phyloP scores from a whole-genome alignment of 92 coral and sea anemone genomes.

The Plumapathes pennacea region DNA sequence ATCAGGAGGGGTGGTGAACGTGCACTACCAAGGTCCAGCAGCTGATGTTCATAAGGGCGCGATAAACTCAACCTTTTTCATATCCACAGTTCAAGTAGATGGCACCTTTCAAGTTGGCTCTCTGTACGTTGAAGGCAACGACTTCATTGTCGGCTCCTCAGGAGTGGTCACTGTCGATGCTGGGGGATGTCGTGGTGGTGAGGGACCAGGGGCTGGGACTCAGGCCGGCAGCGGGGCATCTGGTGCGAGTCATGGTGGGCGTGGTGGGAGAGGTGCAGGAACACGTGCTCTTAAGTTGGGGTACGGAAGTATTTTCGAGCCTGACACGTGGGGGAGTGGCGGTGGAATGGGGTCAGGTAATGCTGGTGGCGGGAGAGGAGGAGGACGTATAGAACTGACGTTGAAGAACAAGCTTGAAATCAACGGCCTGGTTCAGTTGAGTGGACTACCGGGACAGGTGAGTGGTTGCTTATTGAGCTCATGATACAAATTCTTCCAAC shows the following conservation, averaged over 20 bases:
- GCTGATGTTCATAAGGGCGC: conserved; percentile 57
- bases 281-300: conserved; percentile 45
- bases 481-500: no score
- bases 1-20: conserved; percentile 50
- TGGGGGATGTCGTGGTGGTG: conserved; percentile 77
- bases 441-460: conserved; percentile 85
- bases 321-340: conserved; percentile 96
- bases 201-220: conserved; percentile 87
- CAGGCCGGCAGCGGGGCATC: conserved; percentile 69
- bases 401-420: conserved; percentile 48
- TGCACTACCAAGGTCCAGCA: conserved; percentile 64
- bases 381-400: conserved; percentile 71
- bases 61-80: conserved; percentile 61
- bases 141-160: conserved; percentile 53
- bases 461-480: no score
- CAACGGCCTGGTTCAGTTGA: conserved; percentile 67
- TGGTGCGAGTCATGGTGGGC: conserved; percentile 92
- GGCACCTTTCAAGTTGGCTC: conserved; percentile 84
- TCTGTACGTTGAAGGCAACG: conserved; percentile 44
- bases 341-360: conserved; percentile 75
- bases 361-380: conserved; percentile 88
- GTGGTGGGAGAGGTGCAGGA: conserved; percentile 85
- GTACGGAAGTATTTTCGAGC: conserved; percentile 80
- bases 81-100: conserved; percentile 55
- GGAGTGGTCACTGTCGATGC: conserved; percentile 71